A percentile compares a stretch with the other conserved stretches of the same genome.
Evolutionary conservation across 2,888 invertebrate species (phyloP).

Genomic region (Fragum sueziense): DNA sequence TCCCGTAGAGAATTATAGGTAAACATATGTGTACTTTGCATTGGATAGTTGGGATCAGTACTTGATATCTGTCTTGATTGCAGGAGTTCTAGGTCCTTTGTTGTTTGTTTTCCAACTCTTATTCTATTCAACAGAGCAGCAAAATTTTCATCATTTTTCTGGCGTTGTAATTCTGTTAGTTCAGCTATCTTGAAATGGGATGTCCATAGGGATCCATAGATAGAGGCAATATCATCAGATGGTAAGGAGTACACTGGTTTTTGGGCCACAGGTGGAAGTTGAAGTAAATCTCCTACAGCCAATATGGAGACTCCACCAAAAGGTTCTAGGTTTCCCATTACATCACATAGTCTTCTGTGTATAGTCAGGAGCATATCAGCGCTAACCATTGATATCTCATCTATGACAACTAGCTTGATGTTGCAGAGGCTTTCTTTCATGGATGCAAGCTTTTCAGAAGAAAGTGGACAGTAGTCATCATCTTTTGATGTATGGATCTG

Average conservation of each 20-base stretch:
- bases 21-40: constrained; percentile 31
- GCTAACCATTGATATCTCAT: not conserved
- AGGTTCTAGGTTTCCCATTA: constrained; percentile 47
- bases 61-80: constrained; percentile 29
- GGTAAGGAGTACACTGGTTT: constrained; percentile 5
- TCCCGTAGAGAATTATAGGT: constrained; percentile 13
- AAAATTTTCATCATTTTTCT: constrained; percentile 49
- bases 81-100: constrained; percentile 36
- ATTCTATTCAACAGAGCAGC: constrained; percentile 50
- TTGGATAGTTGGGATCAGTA: constrained; percentile 25
- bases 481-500: constrained; percentile 18
- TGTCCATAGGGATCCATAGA: constrained; percentile 55
- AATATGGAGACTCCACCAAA: constrained; percentile 39
- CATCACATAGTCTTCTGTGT: constrained; percentile 49
- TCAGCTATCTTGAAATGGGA: constrained; percentile 45
- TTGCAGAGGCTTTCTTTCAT: constrained; percentile 19
- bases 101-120: constrained; percentile 41
- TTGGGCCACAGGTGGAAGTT: constrained; percentile 3
- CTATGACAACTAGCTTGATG: not conserved
- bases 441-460: constrained; percentile 32
- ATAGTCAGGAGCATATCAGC: constrained; percentile 48
- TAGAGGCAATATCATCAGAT: constrained; percentile 39
- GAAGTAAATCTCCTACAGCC: not conserved
- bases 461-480: constrained; percentile 52
- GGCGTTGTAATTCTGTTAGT: constrained; percentile 53